A percentile compares a stretch with the other conserved stretches of the same genome.
phyloP scores from a whole-genome alignment of 2,113 vertebrate genomes.

The Chunga burmeisteri region DNA sequence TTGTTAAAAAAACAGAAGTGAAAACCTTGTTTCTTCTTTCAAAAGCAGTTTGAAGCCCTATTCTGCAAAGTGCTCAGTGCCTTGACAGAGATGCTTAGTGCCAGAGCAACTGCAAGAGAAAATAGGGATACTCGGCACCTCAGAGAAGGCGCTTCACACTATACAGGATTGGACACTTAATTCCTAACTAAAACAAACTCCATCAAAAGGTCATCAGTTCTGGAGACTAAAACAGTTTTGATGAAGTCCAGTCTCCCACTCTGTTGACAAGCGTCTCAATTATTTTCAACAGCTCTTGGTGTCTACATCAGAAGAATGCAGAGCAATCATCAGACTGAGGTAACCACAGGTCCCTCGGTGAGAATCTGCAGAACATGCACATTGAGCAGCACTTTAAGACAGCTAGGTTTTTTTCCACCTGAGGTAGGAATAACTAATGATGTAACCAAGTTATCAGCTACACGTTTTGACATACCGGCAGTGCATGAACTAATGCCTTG shows the following conservation, averaged over 20 bases:
- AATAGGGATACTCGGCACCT: slow-evolving; percentile 17
- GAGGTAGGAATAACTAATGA: slow-evolving; percentile 85
- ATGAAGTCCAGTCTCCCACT: slow-evolving; percentile 83
- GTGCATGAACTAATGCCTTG: slow-evolving; percentile 69
- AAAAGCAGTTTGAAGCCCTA: not conserved
- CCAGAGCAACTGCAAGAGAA: not conserved
- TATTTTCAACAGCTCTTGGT: slow-evolving; percentile 96
- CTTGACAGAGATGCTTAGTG: not conserved
- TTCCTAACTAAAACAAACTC: slow-evolving; percentile 81
- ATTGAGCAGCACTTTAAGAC: slow-evolving; percentile 57
- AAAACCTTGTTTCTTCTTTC: slow-evolving; percentile 48
- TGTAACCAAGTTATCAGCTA: slow-evolving; percentile 79
- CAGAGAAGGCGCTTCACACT: slow-evolving; percentile 52
- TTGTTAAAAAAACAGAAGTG: not conserved
- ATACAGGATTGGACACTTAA: slow-evolving; percentile 71
- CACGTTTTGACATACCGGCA: slow-evolving; percentile 76
- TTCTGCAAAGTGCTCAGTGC: not conserved
- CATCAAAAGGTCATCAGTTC: slow-evolving; percentile 88
- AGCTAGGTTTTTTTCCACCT: slow-evolving; percentile 75
- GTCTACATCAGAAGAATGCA: slow-evolving; percentile 88
- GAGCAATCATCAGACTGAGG: slow-evolving; percentile 81
- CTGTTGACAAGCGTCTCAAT: slow-evolving; percentile 94
- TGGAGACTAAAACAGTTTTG: slow-evolving; percentile 86
- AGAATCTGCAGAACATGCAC: slow-evolving; percentile 68
- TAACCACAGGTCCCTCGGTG: slow-evolving; percentile 78